Evolutionary conservation across 2,797 vertebrate genomes (phyloP).

Genomic region (Tadarida brasiliensis): DNA sequence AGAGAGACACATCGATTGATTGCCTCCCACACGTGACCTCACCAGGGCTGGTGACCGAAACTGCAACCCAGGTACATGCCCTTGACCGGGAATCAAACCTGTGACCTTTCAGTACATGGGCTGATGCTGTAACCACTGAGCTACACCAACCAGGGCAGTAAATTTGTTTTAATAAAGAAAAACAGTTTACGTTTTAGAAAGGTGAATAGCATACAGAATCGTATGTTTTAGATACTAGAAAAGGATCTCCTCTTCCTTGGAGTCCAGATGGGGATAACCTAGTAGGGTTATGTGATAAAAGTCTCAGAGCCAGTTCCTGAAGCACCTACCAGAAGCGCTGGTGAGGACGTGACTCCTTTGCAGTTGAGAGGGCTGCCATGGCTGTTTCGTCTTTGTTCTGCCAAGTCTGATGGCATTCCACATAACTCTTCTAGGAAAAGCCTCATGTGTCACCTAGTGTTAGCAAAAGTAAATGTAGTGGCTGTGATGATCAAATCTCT

Average conservation of each 20-base stretch:
- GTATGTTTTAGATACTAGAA: background rate
- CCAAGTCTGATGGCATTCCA: background rate
- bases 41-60: too few relatives aligned
- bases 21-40: too few relatives aligned
- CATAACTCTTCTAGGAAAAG: background rate
- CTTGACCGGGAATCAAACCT: too few relatives aligned
- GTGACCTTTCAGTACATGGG: too few relatives aligned
- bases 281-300: background rate
- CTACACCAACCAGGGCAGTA: too few relatives aligned
- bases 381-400: background rate
- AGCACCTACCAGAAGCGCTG: background rate
- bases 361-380: background rate
- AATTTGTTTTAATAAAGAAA: background rate
- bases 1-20: too few relatives aligned
- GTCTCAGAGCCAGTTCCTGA: background rate
- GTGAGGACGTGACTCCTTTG: background rate
- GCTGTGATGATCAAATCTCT: slow-evolving; percentile 27
- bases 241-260: background rate
- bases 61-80: too few relatives aligned
- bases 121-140: too few relatives aligned
- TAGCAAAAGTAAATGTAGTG: slow-evolving; percentile 31
- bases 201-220: background rate
- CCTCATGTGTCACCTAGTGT: background rate
- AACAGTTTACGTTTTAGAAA: background rate
- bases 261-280: background rate